Evolutionary conservation across 2,888 invertebrate species (phyloP).

Genomic region (Caenorhabditis sinica): DNA sequence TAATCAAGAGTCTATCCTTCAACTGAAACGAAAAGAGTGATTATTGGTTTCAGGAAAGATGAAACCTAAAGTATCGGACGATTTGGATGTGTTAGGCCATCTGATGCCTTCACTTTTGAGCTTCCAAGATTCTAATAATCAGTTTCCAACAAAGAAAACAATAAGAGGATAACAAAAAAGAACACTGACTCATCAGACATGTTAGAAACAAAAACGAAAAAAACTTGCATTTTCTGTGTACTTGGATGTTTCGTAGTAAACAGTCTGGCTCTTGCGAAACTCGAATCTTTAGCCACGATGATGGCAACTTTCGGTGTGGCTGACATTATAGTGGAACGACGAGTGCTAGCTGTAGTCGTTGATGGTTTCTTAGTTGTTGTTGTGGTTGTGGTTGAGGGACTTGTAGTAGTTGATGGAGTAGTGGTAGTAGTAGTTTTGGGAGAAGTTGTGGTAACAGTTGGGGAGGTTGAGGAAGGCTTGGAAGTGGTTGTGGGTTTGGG

Average conservation of each 20-base stretch:
- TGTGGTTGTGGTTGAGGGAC: slow-evolving; percentile 48
- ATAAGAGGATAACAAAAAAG: neutral
- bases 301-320: slow-evolving; percentile 61
- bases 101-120: too few species aligned
- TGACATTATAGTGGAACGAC: slow-evolving; percentile 49
- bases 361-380: slow-evolving; percentile 42
- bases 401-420: slow-evolving; percentile 9
- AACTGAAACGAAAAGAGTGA: too few species aligned
- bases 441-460: slow-evolving; percentile 51
- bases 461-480: slow-evolving; percentile 40
- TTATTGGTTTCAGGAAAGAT: too few species aligned
- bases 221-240: slow-evolving; percentile 67
- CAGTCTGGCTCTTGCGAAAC: slow-evolving; percentile 47
- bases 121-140: too few species aligned
- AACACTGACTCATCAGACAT: slow-evolving; percentile 1
- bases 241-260: slow-evolving; percentile 63
- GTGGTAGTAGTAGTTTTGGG: slow-evolving; percentile 52
- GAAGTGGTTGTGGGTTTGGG: slow-evolving; percentile 42
- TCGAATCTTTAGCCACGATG: slow-evolving; percentile 62
- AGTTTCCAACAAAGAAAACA: neutral
- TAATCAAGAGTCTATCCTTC: too few species aligned
- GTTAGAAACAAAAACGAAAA: slow-evolving; percentile 26
- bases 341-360: slow-evolving; percentile 33
- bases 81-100: too few species aligned
- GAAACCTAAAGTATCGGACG: too few species aligned